Percentiles rank a stretch among this genome's conserved stretches.
These are phyloP conservation scores for Apamea monoglypha DNA, from an alignment of 2,888 invertebrate species.

Conservation along the genomic window DNA sequence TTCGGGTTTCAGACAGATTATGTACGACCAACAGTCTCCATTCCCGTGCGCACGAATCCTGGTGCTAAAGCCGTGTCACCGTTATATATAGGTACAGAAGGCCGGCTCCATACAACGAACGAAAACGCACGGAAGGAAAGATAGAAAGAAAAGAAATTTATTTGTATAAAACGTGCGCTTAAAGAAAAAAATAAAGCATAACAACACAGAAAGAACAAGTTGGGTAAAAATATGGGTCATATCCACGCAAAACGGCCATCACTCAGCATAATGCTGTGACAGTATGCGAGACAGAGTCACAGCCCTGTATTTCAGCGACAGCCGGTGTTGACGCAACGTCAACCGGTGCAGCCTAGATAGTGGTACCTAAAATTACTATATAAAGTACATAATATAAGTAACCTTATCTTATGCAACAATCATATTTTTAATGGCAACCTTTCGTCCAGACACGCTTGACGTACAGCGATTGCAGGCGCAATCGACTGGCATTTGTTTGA, in stretches of 20 bases:
- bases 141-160: neutral
- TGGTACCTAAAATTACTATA: no score
- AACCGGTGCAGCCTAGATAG: neutral
- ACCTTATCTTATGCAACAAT: no score
- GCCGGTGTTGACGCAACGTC: neutral
- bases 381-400: no score
- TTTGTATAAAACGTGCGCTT: neutral
- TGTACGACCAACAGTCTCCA: constrained; percentile 24
- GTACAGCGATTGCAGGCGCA: neutral
- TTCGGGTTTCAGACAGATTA: constrained; percentile 40
- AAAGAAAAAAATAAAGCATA: no score
- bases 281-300: neutral
- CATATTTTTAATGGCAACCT: no score
- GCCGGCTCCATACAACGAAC: neutral
- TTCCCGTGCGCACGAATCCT: neutral
- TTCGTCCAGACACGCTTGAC: neutral
- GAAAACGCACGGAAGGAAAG: neutral
- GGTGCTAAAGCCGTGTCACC: constrained; percentile 17
- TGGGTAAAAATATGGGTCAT: neutral
- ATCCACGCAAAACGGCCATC: no score
- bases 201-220: neutral
- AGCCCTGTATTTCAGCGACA: neutral
- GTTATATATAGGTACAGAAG: neutral
- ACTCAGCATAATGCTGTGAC: neutral
- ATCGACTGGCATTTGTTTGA: neutral